Conservation (phyloP, 2,888 invertebrate genomes). For the Piscicola geometra region DNA sequence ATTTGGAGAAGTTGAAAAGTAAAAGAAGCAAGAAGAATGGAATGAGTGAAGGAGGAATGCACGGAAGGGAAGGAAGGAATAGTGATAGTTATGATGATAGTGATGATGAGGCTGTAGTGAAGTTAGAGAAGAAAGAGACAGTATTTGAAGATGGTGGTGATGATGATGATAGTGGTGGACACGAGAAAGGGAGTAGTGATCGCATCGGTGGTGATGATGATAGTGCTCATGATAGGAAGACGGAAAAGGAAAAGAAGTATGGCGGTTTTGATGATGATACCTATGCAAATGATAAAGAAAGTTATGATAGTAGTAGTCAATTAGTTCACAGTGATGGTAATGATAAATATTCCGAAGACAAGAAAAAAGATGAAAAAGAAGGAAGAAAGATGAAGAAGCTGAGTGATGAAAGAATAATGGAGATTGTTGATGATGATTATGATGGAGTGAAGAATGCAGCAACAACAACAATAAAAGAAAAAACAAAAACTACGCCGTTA, state of each 20-base stretch:
- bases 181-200: constrained; percentile 30
- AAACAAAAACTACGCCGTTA: too few relatives aligned
- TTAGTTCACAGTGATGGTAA: background rate
- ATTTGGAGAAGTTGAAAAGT: background rate
- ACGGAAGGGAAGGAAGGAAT: background rate
- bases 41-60: background rate
- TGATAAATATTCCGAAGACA: background rate
- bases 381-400: background rate
- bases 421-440: too few relatives aligned
- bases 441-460: too few relatives aligned
- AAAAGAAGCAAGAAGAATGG: background rate
- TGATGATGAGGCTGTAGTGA: background rate
- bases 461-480: too few relatives aligned
- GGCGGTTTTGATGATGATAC: background rate
- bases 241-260: background rate
- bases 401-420: too few relatives aligned
- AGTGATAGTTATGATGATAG: background rate
- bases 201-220: constrained; percentile 19
- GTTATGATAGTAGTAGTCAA: background rate
- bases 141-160: constrained; percentile 5
- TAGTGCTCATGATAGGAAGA: background rate
- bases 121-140: background rate
- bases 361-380: background rate
- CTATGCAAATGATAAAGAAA: background rate
- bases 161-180: constrained; percentile 29